Evolutionary conservation across 2,797 vertebrate species (phyloP), one percentile per base, ranked within the genome.

Genomic region (Hypotaenidia okinawae): DNA sequence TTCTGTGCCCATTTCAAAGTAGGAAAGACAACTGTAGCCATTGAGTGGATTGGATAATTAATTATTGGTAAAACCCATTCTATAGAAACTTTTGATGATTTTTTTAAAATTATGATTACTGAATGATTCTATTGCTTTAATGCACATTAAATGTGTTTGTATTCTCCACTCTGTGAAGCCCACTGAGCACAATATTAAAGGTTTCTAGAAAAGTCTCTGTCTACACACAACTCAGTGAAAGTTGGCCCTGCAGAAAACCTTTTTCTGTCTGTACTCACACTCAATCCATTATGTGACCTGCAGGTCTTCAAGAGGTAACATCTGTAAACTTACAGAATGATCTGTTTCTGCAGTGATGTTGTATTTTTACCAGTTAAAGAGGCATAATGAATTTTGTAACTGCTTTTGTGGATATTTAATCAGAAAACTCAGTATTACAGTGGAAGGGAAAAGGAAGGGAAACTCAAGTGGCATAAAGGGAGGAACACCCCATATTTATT

Each of bases 391-490:
- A 17, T 93, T 76, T 70, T 83, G 6, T 52, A 52, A 33, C 30
- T 61, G 30, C 1, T 5, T 16, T 62, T 51, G 30, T 82, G 30
- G 63, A 39, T 0, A 0, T 43, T 76, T 86, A 27, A 37, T 74
- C 6, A 57, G 28, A 54, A 81, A 67, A 59, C n/a, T 5, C 4
- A 13, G 1, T 68, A 7, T 27, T 78, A 7, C 28, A 49, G 30
- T 28, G 12, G 7, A 4, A 6, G 12, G 5, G 4, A 22, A 7
- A 17, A 30, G 27, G 16, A 47, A 16, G 16, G 8, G 9, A 43
- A 63, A 67, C 7, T 70, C 16, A 47, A 47, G 17, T 4, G 85
- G 3, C 21, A 69, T 41, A 7, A 45, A 47, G 43, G 37, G 52
- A 58, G 27, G 27, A 70, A 30, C 7, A 30, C 8, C 35, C 33